These are phyloP conservation scores for Dascillus cervinus DNA, from an alignment of 2,888 invertebrate species.

Conservation along the genomic window DNA sequence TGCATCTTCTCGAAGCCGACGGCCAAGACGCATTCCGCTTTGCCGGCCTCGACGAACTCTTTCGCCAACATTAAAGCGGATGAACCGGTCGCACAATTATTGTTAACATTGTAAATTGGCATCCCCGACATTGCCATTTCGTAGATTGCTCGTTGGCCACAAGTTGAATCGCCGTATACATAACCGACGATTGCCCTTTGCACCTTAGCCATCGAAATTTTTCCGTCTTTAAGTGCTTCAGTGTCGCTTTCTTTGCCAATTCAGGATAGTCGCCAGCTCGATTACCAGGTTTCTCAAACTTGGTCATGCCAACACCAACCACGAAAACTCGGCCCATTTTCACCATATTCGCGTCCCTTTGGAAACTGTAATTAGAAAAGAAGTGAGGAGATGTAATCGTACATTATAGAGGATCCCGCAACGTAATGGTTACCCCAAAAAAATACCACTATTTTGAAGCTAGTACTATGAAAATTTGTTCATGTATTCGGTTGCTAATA, in stretches of 20 bases:
- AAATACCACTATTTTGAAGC: too few species aligned
- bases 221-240: slow-evolving; percentile 85
- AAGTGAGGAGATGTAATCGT: too few species aligned
- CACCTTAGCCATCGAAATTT: slow-evolving; percentile 64
- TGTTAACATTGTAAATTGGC: slow-evolving; percentile 96
- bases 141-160: slow-evolving; percentile 91
- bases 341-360: background rate
- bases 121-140: slow-evolving; percentile 93
- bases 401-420: too few species aligned
- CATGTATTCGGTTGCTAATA: too few species aligned
- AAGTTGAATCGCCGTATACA: slow-evolving; percentile 89
- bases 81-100: slow-evolving; percentile 96
- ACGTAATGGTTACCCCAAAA: too few species aligned
- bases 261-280: slow-evolving; percentile 83
- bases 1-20: slow-evolving; percentile 99
- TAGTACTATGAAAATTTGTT: too few species aligned
- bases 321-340: slow-evolving; percentile 63
- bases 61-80: slow-evolving; percentile 85
- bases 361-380: too few species aligned
- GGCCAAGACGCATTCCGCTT: slow-evolving; percentile 78
- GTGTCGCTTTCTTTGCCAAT: slow-evolving; percentile 89
- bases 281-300: slow-evolving; percentile 76
- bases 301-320: slow-evolving; percentile 95
- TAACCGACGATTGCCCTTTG: slow-evolving; percentile 89
- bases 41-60: slow-evolving; percentile 83